Conservation (phyloP, 2,888 invertebrate species). For the Phytoseiulus persimilis region DNA sequence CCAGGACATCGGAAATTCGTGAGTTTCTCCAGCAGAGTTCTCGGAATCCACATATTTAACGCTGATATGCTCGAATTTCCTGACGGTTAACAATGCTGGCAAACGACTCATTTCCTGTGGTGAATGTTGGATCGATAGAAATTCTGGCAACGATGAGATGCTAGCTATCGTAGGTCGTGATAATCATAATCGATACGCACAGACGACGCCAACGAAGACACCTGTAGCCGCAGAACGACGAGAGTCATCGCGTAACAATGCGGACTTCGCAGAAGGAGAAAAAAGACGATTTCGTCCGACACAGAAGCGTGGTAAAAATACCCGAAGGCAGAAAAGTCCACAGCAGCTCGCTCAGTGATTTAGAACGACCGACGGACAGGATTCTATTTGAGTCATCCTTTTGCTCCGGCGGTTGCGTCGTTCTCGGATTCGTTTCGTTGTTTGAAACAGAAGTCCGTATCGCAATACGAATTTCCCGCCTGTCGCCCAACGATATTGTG, state of each 20-base stretch:
- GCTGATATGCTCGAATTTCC: too few species aligned
- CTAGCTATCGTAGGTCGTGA: not conserved
- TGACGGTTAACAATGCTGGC: not conserved
- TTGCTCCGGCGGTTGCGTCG: not conserved
- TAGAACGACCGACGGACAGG: not conserved
- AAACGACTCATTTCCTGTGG: not conserved
- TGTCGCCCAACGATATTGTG: not conserved
- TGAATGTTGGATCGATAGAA: not conserved
- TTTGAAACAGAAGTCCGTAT: not conserved
- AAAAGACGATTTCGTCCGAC: not conserved
- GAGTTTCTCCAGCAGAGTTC: too few species aligned
- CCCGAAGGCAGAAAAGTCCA: not conserved
- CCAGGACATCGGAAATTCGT: too few species aligned
- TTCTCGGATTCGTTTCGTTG: not conserved
- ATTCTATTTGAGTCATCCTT: not conserved
- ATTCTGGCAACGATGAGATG: not conserved
- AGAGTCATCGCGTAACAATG: conserved; percentile 5
- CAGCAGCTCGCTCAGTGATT: not conserved
- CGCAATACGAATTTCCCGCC: not conserved
- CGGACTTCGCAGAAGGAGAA: not conserved
- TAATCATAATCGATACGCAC: not conserved
- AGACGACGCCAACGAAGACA: not conserved
- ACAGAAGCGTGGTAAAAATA: not conserved
- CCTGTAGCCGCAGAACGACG: not conserved
- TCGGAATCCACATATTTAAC: too few species aligned